Evolutionary conservation across 2,113 vertebrate species (phyloP).

Genomic region (Lampris megalopsis): DNA sequence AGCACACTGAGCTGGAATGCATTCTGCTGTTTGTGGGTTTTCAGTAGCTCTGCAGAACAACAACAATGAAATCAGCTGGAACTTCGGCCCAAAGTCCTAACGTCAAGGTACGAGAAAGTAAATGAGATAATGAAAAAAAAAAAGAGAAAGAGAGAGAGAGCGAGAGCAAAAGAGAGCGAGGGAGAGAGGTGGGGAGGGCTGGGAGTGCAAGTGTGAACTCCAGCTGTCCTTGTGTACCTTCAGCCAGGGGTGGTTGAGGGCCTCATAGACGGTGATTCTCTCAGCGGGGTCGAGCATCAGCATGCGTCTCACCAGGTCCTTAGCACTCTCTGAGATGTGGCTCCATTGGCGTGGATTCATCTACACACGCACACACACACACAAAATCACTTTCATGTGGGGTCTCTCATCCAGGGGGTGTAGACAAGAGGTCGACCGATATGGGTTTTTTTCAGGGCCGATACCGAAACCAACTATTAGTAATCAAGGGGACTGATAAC

Average conservation of each 20-base stretch:
- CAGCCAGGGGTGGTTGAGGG: constrained; percentile 98
- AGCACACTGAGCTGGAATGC: too few relatives aligned
- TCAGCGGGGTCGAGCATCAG: constrained; percentile 99
- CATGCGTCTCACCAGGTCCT: constrained; percentile 98
- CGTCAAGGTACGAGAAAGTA: background rate
- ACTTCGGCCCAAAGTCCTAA: too few relatives aligned
- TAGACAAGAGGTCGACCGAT: too few relatives aligned
- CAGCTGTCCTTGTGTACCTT: constrained; percentile 75
- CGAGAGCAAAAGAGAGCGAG: background rate
- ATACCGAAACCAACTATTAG: too few relatives aligned
- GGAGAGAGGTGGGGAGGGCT: background rate
- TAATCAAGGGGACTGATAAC: too few relatives aligned
- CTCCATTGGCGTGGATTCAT: constrained; percentile 99
- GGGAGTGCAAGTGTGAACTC: background rate
- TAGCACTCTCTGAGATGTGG: constrained; percentile 99
- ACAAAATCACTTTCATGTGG: background rate
- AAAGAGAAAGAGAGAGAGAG: background rate
- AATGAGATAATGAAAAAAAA: too few relatives aligned
- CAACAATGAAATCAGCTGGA: too few relatives aligned
- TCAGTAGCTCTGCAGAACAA: too few relatives aligned
- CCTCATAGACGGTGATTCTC: constrained; percentile 99
- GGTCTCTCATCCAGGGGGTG: too few relatives aligned
- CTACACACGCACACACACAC: constrained; percentile 72
- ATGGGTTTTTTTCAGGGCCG: too few relatives aligned
- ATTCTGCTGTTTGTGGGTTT: too few relatives aligned